phyloP scores from a whole-genome alignment of 2,113 vertebrate genomes.

The Pagrus major region DNA sequence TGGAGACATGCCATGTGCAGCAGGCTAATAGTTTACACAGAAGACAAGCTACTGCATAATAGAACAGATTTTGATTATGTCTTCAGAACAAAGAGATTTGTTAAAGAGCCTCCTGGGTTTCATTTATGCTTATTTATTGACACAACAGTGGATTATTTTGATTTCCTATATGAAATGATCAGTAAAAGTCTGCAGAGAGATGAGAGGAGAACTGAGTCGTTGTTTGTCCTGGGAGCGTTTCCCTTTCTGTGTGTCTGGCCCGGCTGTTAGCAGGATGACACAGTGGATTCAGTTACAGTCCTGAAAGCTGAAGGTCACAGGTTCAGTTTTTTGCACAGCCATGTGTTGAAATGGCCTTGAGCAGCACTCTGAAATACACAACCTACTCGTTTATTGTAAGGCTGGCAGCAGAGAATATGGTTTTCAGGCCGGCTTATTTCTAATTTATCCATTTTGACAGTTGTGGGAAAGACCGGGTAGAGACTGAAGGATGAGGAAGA shows the following conservation, averaged over 20 bases:
- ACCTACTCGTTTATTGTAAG: not conserved
- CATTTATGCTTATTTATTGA: not conserved
- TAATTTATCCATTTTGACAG: conserved; percentile 19
- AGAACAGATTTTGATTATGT: not conserved
- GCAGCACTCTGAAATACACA: conserved; percentile 28
- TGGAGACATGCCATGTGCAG: not conserved
- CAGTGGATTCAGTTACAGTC: conserved; percentile 55
- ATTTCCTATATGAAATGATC: not conserved
- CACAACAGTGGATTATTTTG: not conserved
- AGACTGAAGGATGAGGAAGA: not conserved
- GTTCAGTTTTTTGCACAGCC: conserved; percentile 24
- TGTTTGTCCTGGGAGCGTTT: conserved; percentile 56
- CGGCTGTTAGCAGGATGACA: conserved; percentile 36
- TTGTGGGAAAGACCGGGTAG: conserved; percentile 1
- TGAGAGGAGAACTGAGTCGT: conserved; percentile 32
- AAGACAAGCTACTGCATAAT: not conserved
- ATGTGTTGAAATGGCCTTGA: conserved; percentile 27
- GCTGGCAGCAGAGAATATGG: not conserved
- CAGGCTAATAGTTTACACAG: not conserved
- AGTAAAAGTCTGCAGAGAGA: not conserved
- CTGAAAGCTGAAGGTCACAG: conserved; percentile 61
- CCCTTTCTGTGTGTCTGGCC: conserved; percentile 28
- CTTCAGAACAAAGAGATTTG: not conserved
- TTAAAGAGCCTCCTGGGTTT: not conserved
- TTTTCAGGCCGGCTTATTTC: conserved; percentile 10